A percentile compares a stretch with the other conserved stretches of the same genome.
phyloP scores from a whole-genome alignment of 2,797 vertebrate species.

The Peromyscus attwateri region DNA sequence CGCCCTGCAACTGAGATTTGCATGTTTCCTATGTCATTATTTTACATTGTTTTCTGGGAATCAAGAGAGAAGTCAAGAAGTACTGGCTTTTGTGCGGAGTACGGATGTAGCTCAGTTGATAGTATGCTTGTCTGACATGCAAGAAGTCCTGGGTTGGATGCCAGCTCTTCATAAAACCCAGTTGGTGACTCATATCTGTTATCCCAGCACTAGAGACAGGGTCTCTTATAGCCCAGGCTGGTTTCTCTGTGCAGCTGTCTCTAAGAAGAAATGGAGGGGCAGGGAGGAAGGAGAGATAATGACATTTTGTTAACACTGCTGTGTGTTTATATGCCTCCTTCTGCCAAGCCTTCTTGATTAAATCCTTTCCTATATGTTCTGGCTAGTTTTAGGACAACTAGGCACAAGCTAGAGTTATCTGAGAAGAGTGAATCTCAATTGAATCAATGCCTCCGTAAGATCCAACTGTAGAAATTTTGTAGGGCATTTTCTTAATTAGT shows the following conservation, averaged over 20 bases:
- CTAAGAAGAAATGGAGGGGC: neutral
- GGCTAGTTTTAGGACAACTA: neutral
- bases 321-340: neutral
- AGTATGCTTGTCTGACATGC: neutral
- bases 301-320: neutral
- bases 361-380: neutral
- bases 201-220: neutral
- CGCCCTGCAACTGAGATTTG: neutral
- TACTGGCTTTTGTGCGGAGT: neutral
- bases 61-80: neutral
- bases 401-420: neutral
- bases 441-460: neutral
- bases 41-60: neutral
- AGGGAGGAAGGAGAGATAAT: neutral
- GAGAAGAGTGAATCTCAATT: neutral
- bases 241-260: neutral
- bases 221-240: no score
- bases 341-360: neutral
- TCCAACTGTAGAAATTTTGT: neutral
- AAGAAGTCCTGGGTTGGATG: neutral
- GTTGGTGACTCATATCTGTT: neutral
- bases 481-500: neutral
- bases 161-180: neutral
- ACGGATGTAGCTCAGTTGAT: no score
- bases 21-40: neutral